Base-by-base conservation (phyloP, 2,113 vertebrate species). In the Paracanthobrama guichenoti region DNA sequence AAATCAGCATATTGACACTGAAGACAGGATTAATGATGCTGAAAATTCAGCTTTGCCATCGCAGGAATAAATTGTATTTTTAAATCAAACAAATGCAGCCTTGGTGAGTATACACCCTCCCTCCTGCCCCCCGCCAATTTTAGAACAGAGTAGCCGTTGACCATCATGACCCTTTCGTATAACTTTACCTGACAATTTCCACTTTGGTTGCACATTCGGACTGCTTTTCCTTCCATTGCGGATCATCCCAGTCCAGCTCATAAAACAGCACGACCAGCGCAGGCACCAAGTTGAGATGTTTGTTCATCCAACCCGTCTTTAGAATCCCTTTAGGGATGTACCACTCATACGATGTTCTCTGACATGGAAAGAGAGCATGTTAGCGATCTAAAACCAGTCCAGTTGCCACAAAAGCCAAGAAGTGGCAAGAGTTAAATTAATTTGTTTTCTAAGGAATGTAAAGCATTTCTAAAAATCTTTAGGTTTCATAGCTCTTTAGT, bases 271-370 rank as follows among this genome's bases (percentile, higher is more conserved):
- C 98, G 26, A 99, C 97, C 74, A 99, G 93, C 0, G 97, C 97
- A 0, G 98, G 98, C 31, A 99, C 97, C 87, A 98, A 92, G 89
- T 98, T 99, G 85, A 99, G 92, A 79, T 99, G 98, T 84, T 99
- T 99, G 84, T 99, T 98, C 98, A 99, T 98, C 98, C 98, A 99
- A 9, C 97, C 96, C 0, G 97, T 99, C 92, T 99, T 99, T 85
- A 99, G 91, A 82, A 99, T 97, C 48, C 98, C 98, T 92, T 99
- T 99, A 2, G 98, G 98, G 87, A 99, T 99, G 92, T 99, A 99
- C 98, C 98, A 99, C 44, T 99, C 98, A 31, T 99, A 99, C 0
- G 98, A 98, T 0, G 97, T 97, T 74, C 98, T 96, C 98, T 99
- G 91, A 2, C 74, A 22, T 35, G 1, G 89, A 69, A 84, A 64